Base-by-base conservation (phyloP, 2,888 invertebrate species). In the Cephus rjabovi region DNA sequence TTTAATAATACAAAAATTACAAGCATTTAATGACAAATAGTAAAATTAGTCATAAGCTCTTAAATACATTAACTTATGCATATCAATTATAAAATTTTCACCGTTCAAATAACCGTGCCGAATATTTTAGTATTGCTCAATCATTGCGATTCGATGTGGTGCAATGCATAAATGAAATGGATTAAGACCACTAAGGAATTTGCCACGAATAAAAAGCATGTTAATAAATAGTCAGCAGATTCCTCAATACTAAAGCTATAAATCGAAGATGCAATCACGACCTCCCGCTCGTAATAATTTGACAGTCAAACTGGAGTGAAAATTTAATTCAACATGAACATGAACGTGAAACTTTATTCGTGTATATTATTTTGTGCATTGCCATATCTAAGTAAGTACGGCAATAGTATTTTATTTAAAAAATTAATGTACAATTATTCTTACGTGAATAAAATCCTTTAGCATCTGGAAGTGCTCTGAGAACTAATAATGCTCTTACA, bases 201-300 rank as follows among this genome's bases (percentile, higher is more conserved):
- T 9, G 40, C 73, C 74, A 33, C 75, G 33, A 75, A 40, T 69
- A 34, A 34, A 73, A 37, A 34, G n/a, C 74, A 34, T 34, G 70
- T 4, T 73, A 23, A 71, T 33, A 33, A 31, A 70, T 12, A 35
- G 82, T 83, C 83, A 83, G 83, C 83, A 79, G 79, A 82, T 83
- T 83, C 82, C 82, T 78, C 12, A 70, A 78, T 74, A 70, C 69
- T 33, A 74, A 71, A 77, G 71, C 82, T 83, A 83, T 82, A 82
- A 81, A 81, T 82, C 71, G 76, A 68, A 73, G 75, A 73, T 74
- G 68, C 33, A 76, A 73, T 31, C 73, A 69, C 73, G 33, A 9
- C 56, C 23, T 56, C 56, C 56, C 56, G 56, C 56, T 56, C 56
- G 56, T 56, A 56, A 56, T 6, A 56, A 56, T 56, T 56, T 56